Base-by-base conservation (phyloP, 2,113 vertebrate species). In the Dermatemys mawii region DNA sequence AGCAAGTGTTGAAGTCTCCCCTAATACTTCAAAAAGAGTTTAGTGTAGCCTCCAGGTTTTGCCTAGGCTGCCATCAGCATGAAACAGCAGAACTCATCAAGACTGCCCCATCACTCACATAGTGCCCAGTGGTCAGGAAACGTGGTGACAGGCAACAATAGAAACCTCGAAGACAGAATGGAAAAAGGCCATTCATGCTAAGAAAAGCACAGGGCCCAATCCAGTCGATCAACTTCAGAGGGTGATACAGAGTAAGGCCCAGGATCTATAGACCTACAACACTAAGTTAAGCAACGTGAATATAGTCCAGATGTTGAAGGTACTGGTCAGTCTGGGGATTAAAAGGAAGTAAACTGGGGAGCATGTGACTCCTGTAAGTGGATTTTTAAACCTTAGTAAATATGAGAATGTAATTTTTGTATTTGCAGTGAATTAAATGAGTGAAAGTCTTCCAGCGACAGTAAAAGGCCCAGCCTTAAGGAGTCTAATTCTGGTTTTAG, bases 201-300 rank as follows among this genome's bases (percentile, higher is more conserved):
- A 75, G 21, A 13, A 12, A 24, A 19, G 11, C 41, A 16, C 26
- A 75, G 24, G 21, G 73, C 38, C 11, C 11, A 26, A 75, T 75
- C 41, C 0, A 0, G 41, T 49, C 63, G 1, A 0, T 2, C 7
- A 6, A 21, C 55, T 44, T 22, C 81, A 2, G 7, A 2, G 55
- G 14, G 13, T 29, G 1, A 0, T 1, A 53, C 51, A 75, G 11
- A 26, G 41, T 10, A 46, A 75, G 73, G 19, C 50, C 9, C 5
- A 41, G 24, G 11, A 10, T 1, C 32, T 1, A 0, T 14, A 51
- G 38, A 5, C 76, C 27, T 67, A 38, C 32, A 86, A 38, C 44
- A 44, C 0, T 2, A 27, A 57, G 44, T 4, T 81, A 38, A 80
- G 17, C 49, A 54, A 29, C 29, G 38, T 50, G 51, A 88, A 78